These are phyloP conservation scores for Oreochromis spilurus DNA, from an alignment of 2,113 vertebrate genomes.

Conservation along the genomic window DNA sequence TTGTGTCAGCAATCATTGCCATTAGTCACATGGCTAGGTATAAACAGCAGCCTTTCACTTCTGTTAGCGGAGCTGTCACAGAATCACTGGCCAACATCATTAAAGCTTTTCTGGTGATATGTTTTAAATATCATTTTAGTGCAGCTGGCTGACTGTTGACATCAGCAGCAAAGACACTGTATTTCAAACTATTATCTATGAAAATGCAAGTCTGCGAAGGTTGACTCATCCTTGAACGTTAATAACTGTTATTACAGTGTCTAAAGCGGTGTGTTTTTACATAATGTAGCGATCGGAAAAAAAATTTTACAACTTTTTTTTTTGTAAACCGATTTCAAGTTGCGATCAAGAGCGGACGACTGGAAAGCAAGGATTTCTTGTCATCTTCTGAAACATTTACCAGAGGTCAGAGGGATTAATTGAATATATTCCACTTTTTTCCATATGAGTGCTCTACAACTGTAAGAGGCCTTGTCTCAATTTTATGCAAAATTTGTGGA, in stretches of 20 bases:
- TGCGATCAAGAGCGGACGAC: background rate
- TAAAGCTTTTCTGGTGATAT: background rate
- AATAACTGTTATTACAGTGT: conserved; percentile 15
- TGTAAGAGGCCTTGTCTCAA: conserved; percentile 43
- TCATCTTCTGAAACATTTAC: conserved; percentile 17
- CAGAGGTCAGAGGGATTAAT: conserved; percentile 49
- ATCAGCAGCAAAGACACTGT: background rate
- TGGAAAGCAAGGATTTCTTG: conserved; percentile 14
- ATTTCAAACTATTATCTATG: background rate
- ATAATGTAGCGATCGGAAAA: background rate
- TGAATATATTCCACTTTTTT: conserved; percentile 45
- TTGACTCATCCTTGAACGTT: conserved; percentile 26
- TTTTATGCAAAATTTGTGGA: conserved; percentile 61
- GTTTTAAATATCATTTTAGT: background rate
- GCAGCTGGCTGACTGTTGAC: background rate
- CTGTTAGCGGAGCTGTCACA: conserved; percentile 19
- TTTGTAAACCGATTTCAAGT: background rate
- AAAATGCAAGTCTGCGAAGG: background rate
- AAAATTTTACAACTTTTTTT: background rate
- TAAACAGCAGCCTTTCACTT: conserved; percentile 28
- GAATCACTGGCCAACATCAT: background rate
- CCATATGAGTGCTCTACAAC: background rate
- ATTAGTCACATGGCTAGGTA: conserved; percentile 46
- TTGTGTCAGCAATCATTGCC: conserved; percentile 53
- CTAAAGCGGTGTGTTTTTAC: background rate